Base-by-base conservation (phyloP, 1,140 invertebrate genomes). In the Cydia strobilella region DNA sequence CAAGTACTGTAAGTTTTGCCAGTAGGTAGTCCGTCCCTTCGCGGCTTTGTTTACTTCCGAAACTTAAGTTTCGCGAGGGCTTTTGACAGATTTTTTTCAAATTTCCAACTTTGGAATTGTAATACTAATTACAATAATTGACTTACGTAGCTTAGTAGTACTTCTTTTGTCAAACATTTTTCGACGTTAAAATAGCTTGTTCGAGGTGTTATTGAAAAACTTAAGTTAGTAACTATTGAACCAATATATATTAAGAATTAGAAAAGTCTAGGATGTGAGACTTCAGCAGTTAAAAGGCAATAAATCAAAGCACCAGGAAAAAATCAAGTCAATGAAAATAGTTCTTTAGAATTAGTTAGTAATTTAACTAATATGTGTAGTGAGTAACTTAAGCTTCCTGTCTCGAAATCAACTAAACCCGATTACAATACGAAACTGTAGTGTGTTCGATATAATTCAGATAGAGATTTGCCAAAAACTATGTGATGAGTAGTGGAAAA, bases 391-490 rank as follows among this genome's bases (percentile, higher is more conserved):
- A 69, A 69, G 27, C 65, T 69, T 69, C n/a, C 65, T 69, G 35
- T 69, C 65, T 69, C 15, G 31, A 69, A 27, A 10, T 69, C 65
- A 69, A 69, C 23, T 18, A 1, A 69, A 59, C 54, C 23, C 51
- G 6, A 54, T 20, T 18, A 54, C 20, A 59, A 59, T 23, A 59
- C 20, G 20, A 59, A 59, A 59, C 54, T 23, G 10, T 20, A 59
- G 54, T 59, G 54, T 59, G 54, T 59, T 59, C 54, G 20, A 59
- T 23, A 59, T 59, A 59, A 39, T 23, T 59, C 54, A 59, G 35
- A 86, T 84, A 86, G 83, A 82, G 84, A 86, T 89, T 90, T 89
- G 87, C 89, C 88, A 90, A 90, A 90, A 86, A 88, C 79, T 82
- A 87, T 92, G 89, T 90, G 88, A 90, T 91, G 86, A 84, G 82